Evolutionary conservation across 1,140 invertebrate genomes (phyloP), one percentile per base, ranked within the genome.

Genomic region (Nephotettix cincticeps): DNA sequence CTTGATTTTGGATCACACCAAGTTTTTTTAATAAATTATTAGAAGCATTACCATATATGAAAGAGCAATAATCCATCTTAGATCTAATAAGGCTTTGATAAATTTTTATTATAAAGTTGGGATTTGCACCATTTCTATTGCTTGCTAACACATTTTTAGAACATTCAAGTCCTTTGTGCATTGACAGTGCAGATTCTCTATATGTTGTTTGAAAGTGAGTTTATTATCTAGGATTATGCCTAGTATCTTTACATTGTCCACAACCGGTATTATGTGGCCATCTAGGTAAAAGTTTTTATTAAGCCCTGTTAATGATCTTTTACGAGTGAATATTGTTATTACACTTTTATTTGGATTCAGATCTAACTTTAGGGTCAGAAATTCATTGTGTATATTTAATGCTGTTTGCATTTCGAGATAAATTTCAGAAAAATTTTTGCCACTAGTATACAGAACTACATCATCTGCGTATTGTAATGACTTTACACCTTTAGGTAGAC

Each of bases 381-480:
- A 23, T n/a, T 51, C 17, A 51, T 23, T 51, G n/a, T 51, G 3
- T 23, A 51, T 23, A n/a, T 51, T 51, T 19, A 51, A n/a, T 51
- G 17, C 47, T 11, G 6, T 19, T n/a, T 51, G 47, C 17, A 51
- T n/a, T 4, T 51, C 17, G 6, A 11, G 17, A 9, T 51, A n/a
- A 4, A 23, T 23, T 51, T 11, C 3, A 19, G 6, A 6, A 3
- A 4, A 3, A n/a, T 51, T 51, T 51, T 51, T 51, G 19, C 21
- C 19, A 9, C 4, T 9, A 3, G n/a, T 19, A n/a, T 51, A n/a
- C 19, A 51, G 6, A 3, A n/a, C n/a, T 19, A n/a, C 6, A n/a
- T 51, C 47, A n/a, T 51, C 47, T n/a, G 47, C 47, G n/a, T 51
- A 51, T 23, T 51, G 47, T 51, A 51, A 51, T 3, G 47, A 19